These are phyloP conservation scores for Branchinecta lindahli DNA, from an alignment of 1,140 invertebrate genomes.

Conservation along the genomic window DNA sequence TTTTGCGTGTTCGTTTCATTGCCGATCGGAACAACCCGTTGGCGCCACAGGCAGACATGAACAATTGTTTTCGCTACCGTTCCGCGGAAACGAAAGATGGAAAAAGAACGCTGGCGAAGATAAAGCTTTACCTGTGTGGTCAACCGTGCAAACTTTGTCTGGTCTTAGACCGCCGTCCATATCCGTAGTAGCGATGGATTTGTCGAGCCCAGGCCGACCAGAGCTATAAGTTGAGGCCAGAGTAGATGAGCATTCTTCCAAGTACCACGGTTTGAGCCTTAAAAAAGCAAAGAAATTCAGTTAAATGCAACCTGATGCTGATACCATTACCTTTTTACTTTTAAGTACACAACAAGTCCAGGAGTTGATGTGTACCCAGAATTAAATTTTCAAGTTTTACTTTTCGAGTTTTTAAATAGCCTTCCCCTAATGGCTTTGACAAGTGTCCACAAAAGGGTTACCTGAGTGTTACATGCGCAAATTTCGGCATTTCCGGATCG, in stretches of 20 bases:
- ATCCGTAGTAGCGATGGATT: constrained; percentile 85
- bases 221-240: constrained; percentile 90
- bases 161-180: constrained; percentile 67
- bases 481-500: not conserved
- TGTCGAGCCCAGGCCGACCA: constrained; percentile 81
- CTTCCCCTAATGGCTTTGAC: too few relatives aligned
- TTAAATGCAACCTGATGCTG: too few relatives aligned
- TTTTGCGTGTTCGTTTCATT: too few relatives aligned
- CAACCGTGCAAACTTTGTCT: constrained; percentile 57
- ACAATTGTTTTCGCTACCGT: too few relatives aligned
- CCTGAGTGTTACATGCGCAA: not conserved
- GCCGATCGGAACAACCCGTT: too few relatives aligned
- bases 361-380: too few relatives aligned
- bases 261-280: constrained; percentile 87
- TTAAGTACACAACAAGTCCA: too few relatives aligned
- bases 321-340: too few relatives aligned
- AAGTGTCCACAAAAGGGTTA: not conserved
- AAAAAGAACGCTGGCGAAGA: too few relatives aligned
- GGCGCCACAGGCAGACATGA: too few relatives aligned
- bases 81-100: too few relatives aligned
- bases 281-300: constrained; percentile 17
- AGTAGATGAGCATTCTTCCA: constrained; percentile 93
- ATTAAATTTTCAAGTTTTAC: not conserved
- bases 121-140: constrained; percentile 48
- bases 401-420: too few relatives aligned